Evolutionary conservation across 2,797 vertebrate genomes (phyloP).

Genomic region (Silurus aristotelis): DNA sequence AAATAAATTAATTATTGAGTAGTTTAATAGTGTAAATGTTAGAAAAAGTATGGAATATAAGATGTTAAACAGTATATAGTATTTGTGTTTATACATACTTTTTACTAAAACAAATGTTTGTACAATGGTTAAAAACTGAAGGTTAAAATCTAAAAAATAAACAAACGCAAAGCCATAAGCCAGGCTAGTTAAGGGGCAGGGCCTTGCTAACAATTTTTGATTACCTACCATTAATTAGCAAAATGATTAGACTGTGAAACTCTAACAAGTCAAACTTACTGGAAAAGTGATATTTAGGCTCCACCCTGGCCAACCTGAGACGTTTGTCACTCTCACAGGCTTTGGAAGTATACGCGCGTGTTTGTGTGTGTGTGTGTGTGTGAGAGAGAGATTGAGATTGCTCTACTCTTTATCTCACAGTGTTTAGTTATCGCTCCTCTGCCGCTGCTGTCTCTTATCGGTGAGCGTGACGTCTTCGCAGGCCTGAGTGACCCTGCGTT

Average conservation of each 20-base stretch:
- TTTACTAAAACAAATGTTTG: neutral
- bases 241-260: neutral
- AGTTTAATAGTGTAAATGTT: neutral
- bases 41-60: neutral
- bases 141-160: neutral
- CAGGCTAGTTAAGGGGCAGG: neutral
- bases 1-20: neutral
- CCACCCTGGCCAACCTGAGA: neutral
- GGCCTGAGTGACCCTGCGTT: constrained; percentile 18
- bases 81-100: neutral
- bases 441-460: neutral
- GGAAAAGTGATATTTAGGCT: neutral
- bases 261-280: neutral
- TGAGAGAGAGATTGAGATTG: neutral
- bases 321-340: neutral
- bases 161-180: neutral
- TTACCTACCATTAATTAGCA: neutral
- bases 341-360: neutral
- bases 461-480: neutral
- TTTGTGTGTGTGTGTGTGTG: neutral
- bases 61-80: neutral
- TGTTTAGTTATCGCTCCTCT: constrained; percentile 22
- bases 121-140: neutral
- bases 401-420: neutral
- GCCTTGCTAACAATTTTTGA: neutral